phyloP scores from a whole-genome alignment of 2,797 vertebrate species.

The Melanogrammus aeglefinus region DNA sequence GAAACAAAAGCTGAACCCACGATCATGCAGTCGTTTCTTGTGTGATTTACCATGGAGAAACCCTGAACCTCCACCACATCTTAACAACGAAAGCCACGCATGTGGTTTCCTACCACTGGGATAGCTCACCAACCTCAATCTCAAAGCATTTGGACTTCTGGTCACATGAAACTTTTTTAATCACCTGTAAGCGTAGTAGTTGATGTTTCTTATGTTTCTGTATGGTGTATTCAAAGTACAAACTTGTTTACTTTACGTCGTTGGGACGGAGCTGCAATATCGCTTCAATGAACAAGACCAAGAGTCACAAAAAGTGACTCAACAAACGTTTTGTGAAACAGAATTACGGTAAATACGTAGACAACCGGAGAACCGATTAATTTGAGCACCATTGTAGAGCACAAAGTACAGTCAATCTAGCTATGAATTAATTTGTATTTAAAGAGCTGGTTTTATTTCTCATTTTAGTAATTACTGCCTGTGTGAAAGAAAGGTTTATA shows the following conservation, averaged over 20 bases:
- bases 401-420: background rate
- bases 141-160: background rate
- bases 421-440: too few species aligned
- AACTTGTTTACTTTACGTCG: too few species aligned
- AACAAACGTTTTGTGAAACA: background rate
- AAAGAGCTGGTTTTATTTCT: too few species aligned
- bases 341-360: background rate
- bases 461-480: too few species aligned
- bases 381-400: background rate
- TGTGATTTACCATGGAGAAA: background rate
- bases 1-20: background rate
- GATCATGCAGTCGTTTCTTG: background rate
- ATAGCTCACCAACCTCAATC: background rate
- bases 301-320: too few species aligned
- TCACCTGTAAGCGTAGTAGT: background rate
- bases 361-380: background rate
- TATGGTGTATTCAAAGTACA: too few species aligned
- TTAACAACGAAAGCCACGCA: background rate
- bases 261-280: too few species aligned
- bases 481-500: too few species aligned
- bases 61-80: background rate
- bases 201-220: too few species aligned
- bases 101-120: background rate
- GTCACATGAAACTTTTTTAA: background rate
- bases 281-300: too few species aligned